A percentile compares a stretch with the other conserved stretches of the same genome.
Conservation (phyloP, 2,888 invertebrate species). For the Limnephilus rhombicus region DNA sequence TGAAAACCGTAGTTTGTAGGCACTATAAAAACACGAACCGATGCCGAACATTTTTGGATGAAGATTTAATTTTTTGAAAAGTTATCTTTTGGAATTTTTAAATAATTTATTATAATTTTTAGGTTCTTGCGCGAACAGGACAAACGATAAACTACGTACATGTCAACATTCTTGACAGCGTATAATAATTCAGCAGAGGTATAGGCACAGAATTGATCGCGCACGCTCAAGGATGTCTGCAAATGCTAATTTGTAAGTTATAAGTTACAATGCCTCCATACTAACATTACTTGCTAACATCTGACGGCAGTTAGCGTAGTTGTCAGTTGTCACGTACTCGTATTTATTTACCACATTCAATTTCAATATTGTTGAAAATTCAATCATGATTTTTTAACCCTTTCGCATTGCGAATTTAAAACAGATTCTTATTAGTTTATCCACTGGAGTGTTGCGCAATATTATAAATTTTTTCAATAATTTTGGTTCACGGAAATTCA, state of each 20-base stretch:
- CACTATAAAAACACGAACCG: too few species aligned
- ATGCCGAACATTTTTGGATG: too few species aligned
- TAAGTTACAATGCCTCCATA: not conserved
- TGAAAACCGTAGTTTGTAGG: too few species aligned
- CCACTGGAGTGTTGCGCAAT: too few species aligned
- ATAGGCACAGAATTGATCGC: not conserved
- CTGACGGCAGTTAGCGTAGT: not conserved
- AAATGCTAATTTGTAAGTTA: not conserved
- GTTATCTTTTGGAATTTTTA: too few species aligned
- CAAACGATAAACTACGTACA: not conserved
- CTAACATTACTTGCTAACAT: not conserved
- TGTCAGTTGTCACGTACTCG: not conserved
- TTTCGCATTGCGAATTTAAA: too few species aligned
- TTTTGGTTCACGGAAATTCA: too few species aligned
- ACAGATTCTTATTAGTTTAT: too few species aligned
- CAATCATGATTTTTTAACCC: too few species aligned
- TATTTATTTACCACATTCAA: not conserved
- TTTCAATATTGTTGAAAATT: not conserved
- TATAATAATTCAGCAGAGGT: not conserved
- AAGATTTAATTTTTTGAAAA: too few species aligned
- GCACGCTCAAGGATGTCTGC: conserved; percentile 21
- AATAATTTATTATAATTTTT: not conserved
- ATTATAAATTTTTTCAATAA: too few species aligned
- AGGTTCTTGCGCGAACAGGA: not conserved
- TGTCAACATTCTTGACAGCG: not conserved